Conservation (phyloP, 2,797 vertebrate genomes). For the Trematomus bernacchii region DNA sequence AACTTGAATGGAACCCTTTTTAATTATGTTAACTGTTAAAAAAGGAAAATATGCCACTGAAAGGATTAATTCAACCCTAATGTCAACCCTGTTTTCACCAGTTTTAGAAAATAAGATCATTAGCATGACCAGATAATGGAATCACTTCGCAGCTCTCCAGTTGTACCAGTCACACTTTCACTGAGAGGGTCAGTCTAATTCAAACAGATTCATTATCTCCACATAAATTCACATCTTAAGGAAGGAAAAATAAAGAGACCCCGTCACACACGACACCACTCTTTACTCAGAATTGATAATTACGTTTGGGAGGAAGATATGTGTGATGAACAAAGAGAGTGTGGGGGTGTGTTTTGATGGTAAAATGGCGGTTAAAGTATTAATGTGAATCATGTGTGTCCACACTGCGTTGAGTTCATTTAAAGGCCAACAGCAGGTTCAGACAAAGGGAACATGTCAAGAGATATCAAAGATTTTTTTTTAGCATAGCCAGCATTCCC, state of each 20-base stretch:
- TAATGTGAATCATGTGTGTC: slow-evolving; percentile 72
- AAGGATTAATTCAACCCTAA: slow-evolving; percentile 1
- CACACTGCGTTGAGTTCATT: slow-evolving; percentile 73
- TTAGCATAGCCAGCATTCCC: slow-evolving; percentile 48
- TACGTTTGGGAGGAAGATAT: slow-evolving; percentile 61
- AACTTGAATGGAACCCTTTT: background rate
- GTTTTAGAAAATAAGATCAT: slow-evolving; percentile 23
- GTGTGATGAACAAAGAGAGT: slow-evolving; percentile 10
- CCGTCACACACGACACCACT: slow-evolving; percentile 37
- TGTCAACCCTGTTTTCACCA: background rate
- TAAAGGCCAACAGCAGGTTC: slow-evolving; percentile 76
- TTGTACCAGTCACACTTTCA: slow-evolving; percentile 43
- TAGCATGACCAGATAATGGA: slow-evolving; percentile 30
- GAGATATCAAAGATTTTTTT: slow-evolving; percentile 51
- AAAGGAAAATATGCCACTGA: background rate
- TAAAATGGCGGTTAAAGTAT: slow-evolving; percentile 11
- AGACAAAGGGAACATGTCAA: slow-evolving; percentile 54
- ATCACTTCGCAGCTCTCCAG: slow-evolving; percentile 13
- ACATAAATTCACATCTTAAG: slow-evolving; percentile 72
- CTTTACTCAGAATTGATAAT: slow-evolving; percentile 70
- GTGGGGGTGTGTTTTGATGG: slow-evolving; percentile 11
- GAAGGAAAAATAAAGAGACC: slow-evolving; percentile 42
- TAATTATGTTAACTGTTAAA: background rate
- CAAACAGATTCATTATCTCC: slow-evolving; percentile 38
- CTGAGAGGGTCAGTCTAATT: slow-evolving; percentile 66